These are phyloP conservation scores for Cepaea nemoralis DNA, from an alignment of 1,140 invertebrate species.

Conservation along the genomic window DNA sequence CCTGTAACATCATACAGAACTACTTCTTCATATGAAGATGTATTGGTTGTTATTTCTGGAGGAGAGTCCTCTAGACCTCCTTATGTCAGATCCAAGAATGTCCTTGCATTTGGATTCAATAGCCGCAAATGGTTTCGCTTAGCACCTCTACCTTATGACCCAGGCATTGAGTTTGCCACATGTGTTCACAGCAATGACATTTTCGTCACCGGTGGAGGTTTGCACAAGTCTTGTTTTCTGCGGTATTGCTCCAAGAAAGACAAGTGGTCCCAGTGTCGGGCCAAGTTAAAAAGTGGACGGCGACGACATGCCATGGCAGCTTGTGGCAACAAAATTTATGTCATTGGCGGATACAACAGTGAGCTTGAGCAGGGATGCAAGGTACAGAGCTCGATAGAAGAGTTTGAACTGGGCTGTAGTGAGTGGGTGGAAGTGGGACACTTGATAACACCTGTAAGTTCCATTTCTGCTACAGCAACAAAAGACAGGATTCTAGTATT, in stretches of 20 bases:
- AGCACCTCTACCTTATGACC: constrained; percentile 60
- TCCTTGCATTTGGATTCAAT: constrained; percentile 61
- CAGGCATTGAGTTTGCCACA: constrained; percentile 64
- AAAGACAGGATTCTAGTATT: constrained; percentile 62
- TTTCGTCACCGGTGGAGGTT: constrained; percentile 61
- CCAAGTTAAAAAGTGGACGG: constrained; percentile 58
- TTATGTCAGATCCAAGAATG: constrained; percentile 59
- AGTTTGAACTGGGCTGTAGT: constrained; percentile 59
- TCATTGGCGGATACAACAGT: constrained; percentile 63
- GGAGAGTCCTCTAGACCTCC: constrained; percentile 61
- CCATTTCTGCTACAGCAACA: constrained; percentile 58
- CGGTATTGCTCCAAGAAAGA: constrained; percentile 61
- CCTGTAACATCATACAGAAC: constrained; percentile 50
- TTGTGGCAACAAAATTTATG: constrained; percentile 58
- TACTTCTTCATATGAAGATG: constrained; percentile 55
- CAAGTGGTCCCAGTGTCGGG: constrained; percentile 58
- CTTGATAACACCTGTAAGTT: constrained; percentile 59
- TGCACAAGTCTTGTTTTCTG: constrained; percentile 56
- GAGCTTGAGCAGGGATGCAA: constrained; percentile 56
- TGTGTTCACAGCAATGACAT: constrained; percentile 64
- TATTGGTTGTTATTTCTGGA: constrained; percentile 61
- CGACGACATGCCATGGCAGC: constrained; percentile 61
- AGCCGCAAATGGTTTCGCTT: constrained; percentile 58
- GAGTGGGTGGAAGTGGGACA: constrained; percentile 57
- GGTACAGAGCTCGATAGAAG: constrained; percentile 59